Evolutionary conservation across 2,888 invertebrate species (phyloP), one percentile per base, ranked within the genome.

Genomic region (Sminthurides aquaticus): DNA sequence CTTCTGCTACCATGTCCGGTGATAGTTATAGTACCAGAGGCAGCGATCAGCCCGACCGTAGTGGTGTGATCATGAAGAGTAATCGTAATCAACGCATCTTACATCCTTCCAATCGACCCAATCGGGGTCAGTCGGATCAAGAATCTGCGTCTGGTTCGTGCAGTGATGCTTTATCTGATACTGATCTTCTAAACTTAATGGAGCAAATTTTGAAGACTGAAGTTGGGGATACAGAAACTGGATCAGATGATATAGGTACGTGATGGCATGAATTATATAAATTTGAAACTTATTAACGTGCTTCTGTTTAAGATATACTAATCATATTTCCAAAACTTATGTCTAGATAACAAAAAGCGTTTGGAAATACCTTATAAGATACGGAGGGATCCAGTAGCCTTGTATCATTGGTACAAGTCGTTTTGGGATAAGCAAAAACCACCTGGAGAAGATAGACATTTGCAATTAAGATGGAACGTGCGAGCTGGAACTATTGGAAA

Each of bases 401-500:
- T 72, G 8, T 74, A 70, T 55, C 72, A 74, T 56, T 74, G 66
- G 62, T 74, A 74, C 66, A 74, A 72, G 68, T 60, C 62, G 1
- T 66, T 68, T 49, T 74, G 74, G 74, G 69, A 71, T 34, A 65
- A 68, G n/a, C 71, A 72, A 56, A 64, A 68, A 26, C 43, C 69
- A 15, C 74, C 74, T 43, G 74, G 74, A 29, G 70, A 72, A 48
- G 69, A 72, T 65, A 57, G 67, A 2, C 72, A 71, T 28, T 71
- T 74, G 74, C 68, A 72, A 63, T 57, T 74, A 20, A 24, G 74
- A 25, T 74, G 74, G 74, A 70, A 68, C 28, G 67, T 67, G n/a
- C 57, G 68, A 15, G 65, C 65, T 57, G 68, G 62, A 25, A 68
- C 68, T 25, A 28, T 68, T 26, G 68, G 68, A 34, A 43, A 43